Evolutionary conservation across 2,888 invertebrate genomes (phyloP), one percentile per base, ranked within the genome.

Genomic region (Xylota segnis): DNA sequence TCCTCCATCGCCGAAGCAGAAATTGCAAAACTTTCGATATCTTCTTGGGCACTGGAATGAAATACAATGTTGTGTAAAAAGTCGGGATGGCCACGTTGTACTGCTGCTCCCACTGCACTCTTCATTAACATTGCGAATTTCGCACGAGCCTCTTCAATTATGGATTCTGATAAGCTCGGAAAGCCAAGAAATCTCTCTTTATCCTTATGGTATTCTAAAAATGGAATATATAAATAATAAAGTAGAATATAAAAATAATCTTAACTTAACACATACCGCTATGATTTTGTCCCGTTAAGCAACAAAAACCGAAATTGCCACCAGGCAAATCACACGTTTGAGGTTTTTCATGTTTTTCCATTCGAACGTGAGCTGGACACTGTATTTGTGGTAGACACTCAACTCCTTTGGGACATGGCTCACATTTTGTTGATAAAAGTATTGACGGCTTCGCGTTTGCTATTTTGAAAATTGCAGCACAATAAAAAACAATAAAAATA

Each of bases 321-420:
- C 90, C 90, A 0, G 90, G 88, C 12, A 95, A 90, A 65, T 94
- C 94, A 88, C 95, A 95, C 23, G 92, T 89, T 12, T 93, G 93
- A 0, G 93, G 92, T 76, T 90, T 91, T 40, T 91, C 90, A 52
- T 90, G 87, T 0, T 84, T 87, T 50, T 88, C 88, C 90, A 91
- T 89, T 3, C 92, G 91, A 4, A 95, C 90, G 89, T 95, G 95
- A 0, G 95, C 95, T 0, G 95, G 95, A 90, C 95, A 96, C 89
- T 95, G 94, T 23, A 96, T 93, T 86, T 93, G 93, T 0, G 95
- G 94, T 4, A 95, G 95, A 88, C 95, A 95, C 54, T 89, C 89
- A 0, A 94, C 93, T 9, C 92, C 90, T 0, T 92, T 90, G 0
- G 93, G 93, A 87, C 95, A 95, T 0, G 89, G 88, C 3, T 88